Percentiles rank a stretch among this genome's conserved stretches.
Conservation (phyloP, 2,113 vertebrate species). For the Nansenia antarctica region DNA sequence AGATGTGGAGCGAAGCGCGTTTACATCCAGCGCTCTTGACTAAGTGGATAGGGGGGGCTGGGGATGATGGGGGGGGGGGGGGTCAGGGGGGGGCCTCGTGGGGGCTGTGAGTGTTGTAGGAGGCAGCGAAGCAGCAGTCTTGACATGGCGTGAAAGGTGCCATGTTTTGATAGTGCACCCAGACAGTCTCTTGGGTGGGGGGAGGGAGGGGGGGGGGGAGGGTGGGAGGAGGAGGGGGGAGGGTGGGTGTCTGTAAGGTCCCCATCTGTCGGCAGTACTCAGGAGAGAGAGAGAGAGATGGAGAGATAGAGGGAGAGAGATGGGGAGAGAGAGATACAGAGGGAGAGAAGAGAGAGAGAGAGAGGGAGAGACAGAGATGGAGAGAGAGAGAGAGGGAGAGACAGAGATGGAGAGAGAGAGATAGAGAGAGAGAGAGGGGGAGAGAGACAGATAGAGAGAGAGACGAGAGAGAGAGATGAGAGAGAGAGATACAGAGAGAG, state of each 20-base stretch:
- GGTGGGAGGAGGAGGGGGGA: conserved; percentile 15
- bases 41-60: neutral
- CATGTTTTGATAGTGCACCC: conserved; percentile 12
- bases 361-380: neutral
- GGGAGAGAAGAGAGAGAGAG: neutral
- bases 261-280: conserved; percentile 55
- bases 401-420: conserved; percentile 1
- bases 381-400: neutral
- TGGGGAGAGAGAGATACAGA: too few species aligned
- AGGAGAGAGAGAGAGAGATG: conserved; percentile 29
- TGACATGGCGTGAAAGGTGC: neutral
- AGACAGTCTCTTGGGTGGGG: neutral
- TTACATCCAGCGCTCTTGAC: neutral
- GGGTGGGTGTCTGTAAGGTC: conserved; percentile 27
- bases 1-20: neutral
- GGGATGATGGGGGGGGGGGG: neutral
- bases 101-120: neutral
- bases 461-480: conserved; percentile 25
- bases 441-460: conserved; percentile 4
- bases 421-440: neutral
- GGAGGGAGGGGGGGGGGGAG: neutral
- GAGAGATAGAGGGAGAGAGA: neutral
- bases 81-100: neutral
- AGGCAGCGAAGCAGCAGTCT: neutral
- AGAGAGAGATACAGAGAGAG: conserved; percentile 36